Base-by-base conservation (phyloP, 2,797 vertebrate genomes). In the Enteromius treurensis region DNA sequence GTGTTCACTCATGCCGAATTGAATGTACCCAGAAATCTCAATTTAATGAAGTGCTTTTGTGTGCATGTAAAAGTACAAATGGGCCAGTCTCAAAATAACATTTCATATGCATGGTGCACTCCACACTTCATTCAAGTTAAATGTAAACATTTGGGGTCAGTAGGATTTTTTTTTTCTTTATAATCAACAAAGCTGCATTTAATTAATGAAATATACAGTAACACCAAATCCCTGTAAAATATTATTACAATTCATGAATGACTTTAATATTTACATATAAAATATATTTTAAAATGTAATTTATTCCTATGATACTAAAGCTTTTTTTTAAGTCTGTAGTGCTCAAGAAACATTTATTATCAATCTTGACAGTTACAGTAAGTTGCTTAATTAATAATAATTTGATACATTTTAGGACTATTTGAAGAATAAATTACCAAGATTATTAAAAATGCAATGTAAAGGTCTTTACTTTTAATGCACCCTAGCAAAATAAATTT, bases 11-110 rank as follows among this genome's bases (percentile, higher is more conserved):
- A 76, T 53, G 47, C 32, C 1, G 32, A 76, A 65, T 76, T 53
- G 23, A 58, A 76, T 76, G 29, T 76, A 67, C 60, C 70, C 53
- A 53, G 32, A 67, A 76, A 67, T 76, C n/a, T 81, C 15, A 73
- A 62, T 64, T 74, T 74, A 67, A 82, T 68, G 3, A 55, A 68
- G 73, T 45, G 34, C 2, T 42, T 81, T 60, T 71, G 69, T 62
- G n/a, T 45, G 14, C 4, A 15, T 42, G 62, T 68, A 29, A 51
- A 51, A 17, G 15, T 45, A 78, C 8, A 37, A 71, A 47, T 13
- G 9, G 42, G 32, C 9, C 29, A 14, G 10, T 40, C 21, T 55
- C 19, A 42, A 34, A 82, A 65, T n/a, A 82, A 75, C 2, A 32
- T 21, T 64, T 65, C 26, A n/a, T 26, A 7, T 81, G 10, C 40